Evolutionary conservation across 2,888 invertebrate genomes (phyloP).

Genomic region (Desoria tigrina): DNA sequence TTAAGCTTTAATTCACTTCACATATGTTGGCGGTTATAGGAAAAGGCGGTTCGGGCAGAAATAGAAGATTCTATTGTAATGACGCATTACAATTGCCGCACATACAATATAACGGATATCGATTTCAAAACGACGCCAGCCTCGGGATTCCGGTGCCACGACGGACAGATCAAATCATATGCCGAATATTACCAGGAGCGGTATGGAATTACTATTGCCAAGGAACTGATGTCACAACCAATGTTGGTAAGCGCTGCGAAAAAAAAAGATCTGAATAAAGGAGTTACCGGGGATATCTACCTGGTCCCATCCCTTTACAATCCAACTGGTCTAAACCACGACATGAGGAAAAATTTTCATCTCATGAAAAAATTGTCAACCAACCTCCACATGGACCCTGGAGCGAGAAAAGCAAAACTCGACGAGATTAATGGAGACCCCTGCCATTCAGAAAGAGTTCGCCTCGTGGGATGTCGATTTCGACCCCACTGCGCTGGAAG

Average conservation of each 20-base stretch:
- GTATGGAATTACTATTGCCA: slow-evolving; percentile 68
- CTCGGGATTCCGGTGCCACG: background rate
- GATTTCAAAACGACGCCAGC: slow-evolving; percentile 12
- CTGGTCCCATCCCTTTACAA: slow-evolving; percentile 83
- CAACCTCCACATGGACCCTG: slow-evolving; percentile 75
- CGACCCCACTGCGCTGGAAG: slow-evolving; percentile 64
- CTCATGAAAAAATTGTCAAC: slow-evolving; percentile 71
- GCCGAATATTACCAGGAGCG: slow-evolving; percentile 59
- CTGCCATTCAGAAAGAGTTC: slow-evolving; percentile 63
- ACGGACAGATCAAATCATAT: slow-evolving; percentile 5
- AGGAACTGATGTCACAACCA: slow-evolving; percentile 67
- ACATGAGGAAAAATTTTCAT: slow-evolving; percentile 59
- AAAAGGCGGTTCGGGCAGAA: slow-evolving; percentile 1
- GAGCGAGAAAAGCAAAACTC: slow-evolving; percentile 67
- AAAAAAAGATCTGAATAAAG: slow-evolving; percentile 70
- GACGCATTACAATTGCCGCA: slow-evolving; percentile 11
- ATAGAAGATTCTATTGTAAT: slow-evolving; percentile 13
- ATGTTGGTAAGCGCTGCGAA: slow-evolving; percentile 69
- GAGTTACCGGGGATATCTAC: slow-evolving; percentile 68
- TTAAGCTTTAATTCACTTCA: too few relatives aligned
- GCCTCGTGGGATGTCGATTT: slow-evolving; percentile 73
- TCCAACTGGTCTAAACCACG: slow-evolving; percentile 68
- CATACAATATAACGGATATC: slow-evolving; percentile 3
- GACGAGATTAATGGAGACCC: slow-evolving; percentile 65
- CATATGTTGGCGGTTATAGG: too few relatives aligned